A percentile compares a stretch with the other conserved stretches of the same genome.
phyloP scores from a whole-genome alignment of 2,113 vertebrate genomes.

The Silurus meridionalis region DNA sequence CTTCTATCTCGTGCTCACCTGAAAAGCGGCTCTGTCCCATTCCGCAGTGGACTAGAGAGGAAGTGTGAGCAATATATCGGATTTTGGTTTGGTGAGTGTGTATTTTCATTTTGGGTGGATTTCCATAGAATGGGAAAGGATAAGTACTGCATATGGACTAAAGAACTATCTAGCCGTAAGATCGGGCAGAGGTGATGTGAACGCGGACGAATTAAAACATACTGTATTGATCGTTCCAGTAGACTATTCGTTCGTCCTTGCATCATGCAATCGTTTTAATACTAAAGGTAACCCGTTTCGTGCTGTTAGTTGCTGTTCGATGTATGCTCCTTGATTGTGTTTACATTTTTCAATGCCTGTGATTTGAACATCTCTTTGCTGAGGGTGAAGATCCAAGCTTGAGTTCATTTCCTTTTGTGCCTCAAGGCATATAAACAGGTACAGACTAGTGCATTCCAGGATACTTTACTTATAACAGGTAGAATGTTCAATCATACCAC shows the following conservation, averaged over 20 bases:
- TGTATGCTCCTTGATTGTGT: not conserved
- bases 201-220: not conserved
- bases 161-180: not conserved
- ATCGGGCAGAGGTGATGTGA: not conserved
- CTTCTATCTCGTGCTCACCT: constrained; percentile 32
- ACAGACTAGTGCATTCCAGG: not conserved
- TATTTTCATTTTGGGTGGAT: not conserved
- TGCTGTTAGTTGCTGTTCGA: not conserved
- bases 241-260: not conserved
- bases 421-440: constrained; percentile 13
- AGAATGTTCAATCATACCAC: not conserved
- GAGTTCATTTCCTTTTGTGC: not conserved
- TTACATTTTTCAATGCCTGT: not conserved
- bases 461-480: not conserved
- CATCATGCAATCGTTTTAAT: not conserved
- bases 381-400: not conserved
- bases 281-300: not conserved
- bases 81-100: constrained; percentile 34
- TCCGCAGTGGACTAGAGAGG: constrained; percentile 1
- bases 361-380: not conserved
- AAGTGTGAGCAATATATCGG: not conserved
- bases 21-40: constrained; percentile 27
- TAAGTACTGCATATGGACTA: not conserved
- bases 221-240: not conserved
- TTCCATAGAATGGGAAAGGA: not conserved